phyloP scores from a whole-genome alignment of 2,888 invertebrate genomes.

The Mythimna pallens region DNA sequence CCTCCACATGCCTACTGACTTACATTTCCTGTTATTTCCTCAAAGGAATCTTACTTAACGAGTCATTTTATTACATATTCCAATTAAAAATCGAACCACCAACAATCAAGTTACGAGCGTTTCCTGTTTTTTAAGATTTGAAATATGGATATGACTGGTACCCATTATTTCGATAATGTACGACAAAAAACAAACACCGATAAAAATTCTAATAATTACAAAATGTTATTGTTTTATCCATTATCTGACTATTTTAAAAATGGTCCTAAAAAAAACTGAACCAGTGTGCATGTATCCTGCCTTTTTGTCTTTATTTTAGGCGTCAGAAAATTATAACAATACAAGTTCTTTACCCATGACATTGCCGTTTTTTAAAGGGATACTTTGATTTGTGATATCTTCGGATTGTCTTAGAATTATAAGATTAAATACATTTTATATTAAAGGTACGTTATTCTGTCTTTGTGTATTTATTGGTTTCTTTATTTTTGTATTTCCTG shows the following conservation, averaged over 20 bases:
- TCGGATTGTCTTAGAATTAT: too few species aligned
- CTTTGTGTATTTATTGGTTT: too few species aligned
- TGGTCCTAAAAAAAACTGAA: not conserved
- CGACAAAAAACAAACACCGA: constrained; percentile 14
- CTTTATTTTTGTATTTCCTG: too few species aligned
- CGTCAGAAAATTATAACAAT: not conserved
- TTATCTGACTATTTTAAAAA: not conserved
- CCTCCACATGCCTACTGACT: constrained; percentile 15
- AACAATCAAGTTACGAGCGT: constrained; percentile 33
- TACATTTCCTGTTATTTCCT: constrained; percentile 37
- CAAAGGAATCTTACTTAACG: constrained; percentile 25
- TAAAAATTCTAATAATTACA: constrained; percentile 7
- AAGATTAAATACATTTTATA: too few species aligned
- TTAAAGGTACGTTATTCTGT: too few species aligned
- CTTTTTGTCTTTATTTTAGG: not conserved
- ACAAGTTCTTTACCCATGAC: too few species aligned
- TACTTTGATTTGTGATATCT: too few species aligned
- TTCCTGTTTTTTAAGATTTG: constrained; percentile 54
- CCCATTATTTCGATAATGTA: constrained; percentile 29
- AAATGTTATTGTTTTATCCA: constrained; percentile 5
- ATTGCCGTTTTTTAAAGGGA: not conserved
- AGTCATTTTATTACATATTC: constrained; percentile 32
- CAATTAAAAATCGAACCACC: constrained; percentile 38
- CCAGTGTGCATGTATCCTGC: not conserved
- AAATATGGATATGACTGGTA: constrained; percentile 5